Evolutionary conservation across 2,797 vertebrate species (phyloP).

Genomic region (Mus minutoides): DNA sequence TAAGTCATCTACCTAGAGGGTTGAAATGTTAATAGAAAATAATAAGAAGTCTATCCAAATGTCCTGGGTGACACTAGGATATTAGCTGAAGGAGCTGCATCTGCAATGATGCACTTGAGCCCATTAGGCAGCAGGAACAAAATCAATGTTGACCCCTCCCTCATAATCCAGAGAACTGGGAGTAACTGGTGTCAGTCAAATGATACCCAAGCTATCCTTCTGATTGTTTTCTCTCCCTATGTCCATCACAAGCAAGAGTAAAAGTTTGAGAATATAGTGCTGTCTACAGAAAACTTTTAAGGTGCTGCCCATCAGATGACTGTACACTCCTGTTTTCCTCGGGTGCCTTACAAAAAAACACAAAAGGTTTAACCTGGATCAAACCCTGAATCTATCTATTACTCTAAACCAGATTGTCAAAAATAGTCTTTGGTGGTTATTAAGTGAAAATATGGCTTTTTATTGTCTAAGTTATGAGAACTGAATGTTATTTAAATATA

Average conservation of each 20-base stretch:
- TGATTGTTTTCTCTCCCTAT: background rate
- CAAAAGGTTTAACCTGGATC: slow-evolving; percentile 17
- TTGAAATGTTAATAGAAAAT: background rate
- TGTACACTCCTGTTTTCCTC: background rate
- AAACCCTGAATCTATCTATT: slow-evolving; percentile 7
- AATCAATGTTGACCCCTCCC: background rate
- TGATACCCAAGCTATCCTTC: background rate
- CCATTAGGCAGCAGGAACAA: background rate
- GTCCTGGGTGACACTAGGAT: background rate
- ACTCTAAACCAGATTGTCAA: background rate
- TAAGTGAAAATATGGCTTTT: background rate
- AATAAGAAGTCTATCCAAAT: background rate
- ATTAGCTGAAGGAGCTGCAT: background rate
- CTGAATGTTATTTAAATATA: slow-evolving; percentile 11
- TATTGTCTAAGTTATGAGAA: slow-evolving; percentile 10
- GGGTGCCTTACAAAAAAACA: background rate
- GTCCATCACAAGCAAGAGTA: background rate
- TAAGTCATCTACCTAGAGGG: background rate
- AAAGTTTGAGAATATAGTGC: background rate
- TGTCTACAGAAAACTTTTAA: background rate
- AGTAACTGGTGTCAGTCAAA: background rate
- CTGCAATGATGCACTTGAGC: background rate
- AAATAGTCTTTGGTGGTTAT: background rate
- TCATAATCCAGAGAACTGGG: background rate
- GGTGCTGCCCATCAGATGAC: background rate